Evolutionary conservation across 2,888 invertebrate species (phyloP), one percentile per base, ranked within the genome.

Genomic region (Hirtodrosophila histrioides): DNA sequence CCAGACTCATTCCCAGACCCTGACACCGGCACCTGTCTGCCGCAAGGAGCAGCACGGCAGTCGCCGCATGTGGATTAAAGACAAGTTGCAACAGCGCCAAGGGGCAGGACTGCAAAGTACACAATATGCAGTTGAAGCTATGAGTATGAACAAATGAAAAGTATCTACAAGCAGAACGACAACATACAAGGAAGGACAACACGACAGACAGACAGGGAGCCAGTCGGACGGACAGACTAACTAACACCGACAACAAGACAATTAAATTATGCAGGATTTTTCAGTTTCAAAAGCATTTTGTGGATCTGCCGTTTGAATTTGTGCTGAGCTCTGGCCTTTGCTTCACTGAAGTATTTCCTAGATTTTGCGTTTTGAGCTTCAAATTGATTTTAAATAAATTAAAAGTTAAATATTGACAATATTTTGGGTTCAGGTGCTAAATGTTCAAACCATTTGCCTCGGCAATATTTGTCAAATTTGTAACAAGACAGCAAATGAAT

Each of bases 261-360:
- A 87, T 81, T 81, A 70, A 81, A 81, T 87, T 81, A 81, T 81
- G 88, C 86, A 78, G 51, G 71, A 74, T 81, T 81, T 77, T 77
- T 65, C 35, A 41, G 45, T 37, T 41, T 23, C 53, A 33, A 53
- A 50, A 50, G 67, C 57, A 61, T 36, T 73, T 62, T 27, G 6
- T 27, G 27, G 27, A 27, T 5, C 27, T 27, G 27, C 4, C 27
- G 27, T 66, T 40, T 11, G 37, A 12, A 44, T 63, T 51, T 68
- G 11, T 33, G 11, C 23, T 24, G 24, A 39, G 12, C n/a, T 35
- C 24, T 33, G 8, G 0, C 8, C n/a, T 33, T 12, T 27, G 8
- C n/a, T 27, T 27, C 3, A 27, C 8, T 27, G 37, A 45, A 46
- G 54, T 49, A 39, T 55, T 37, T 45, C 0, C 31, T 27, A 27